A percentile compares a stretch with the other conserved stretches of the same genome.
Evolutionary conservation across 2,797 vertebrate species (phyloP).

Genomic region (Crenuchus spilurus): DNA sequence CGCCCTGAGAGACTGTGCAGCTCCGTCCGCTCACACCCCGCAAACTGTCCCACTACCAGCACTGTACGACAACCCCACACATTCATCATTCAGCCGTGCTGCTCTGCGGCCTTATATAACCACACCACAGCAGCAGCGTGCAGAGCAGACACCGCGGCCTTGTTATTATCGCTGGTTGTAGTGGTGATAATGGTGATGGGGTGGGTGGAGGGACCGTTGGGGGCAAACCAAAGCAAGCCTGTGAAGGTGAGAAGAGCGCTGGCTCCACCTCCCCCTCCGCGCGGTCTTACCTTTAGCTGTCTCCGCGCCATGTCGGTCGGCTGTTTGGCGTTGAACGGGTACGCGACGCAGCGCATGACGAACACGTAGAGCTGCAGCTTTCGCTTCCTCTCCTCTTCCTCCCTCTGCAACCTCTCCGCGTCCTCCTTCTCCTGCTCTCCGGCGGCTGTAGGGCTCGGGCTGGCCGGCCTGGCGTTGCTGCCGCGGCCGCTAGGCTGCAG

Average conservation of each 20-base stretch:
- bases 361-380: conserved; percentile 98
- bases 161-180: background rate
- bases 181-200: background rate
- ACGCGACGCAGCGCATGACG: conserved; percentile 97
- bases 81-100: background rate
- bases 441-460: conserved; percentile 94
- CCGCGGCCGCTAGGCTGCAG: conserved; percentile 87
- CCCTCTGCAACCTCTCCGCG: conserved; percentile 92
- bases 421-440: conserved; percentile 97
- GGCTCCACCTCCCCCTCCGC: conserved; percentile 13
- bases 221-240: conserved; percentile 56
- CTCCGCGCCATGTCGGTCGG: conserved; percentile 98
- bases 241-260: conserved; percentile 57
- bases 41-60: background rate
- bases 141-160: background rate
- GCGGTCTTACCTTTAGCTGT: conserved; percentile 92
- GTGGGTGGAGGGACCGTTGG: background rate
- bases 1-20: too few species aligned
- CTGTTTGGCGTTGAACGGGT: conserved; percentile 98
- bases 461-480: conserved; percentile 88
- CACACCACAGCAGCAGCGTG: background rate
- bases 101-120: conserved; percentile 2
- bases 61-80: background rate
- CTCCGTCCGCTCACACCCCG: background rate
- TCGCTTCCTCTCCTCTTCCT: conserved; percentile 96